These are phyloP conservation scores for Melanostoma mellinum DNA, from an alignment of 2,888 invertebrate species.

Conservation along the genomic window DNA sequence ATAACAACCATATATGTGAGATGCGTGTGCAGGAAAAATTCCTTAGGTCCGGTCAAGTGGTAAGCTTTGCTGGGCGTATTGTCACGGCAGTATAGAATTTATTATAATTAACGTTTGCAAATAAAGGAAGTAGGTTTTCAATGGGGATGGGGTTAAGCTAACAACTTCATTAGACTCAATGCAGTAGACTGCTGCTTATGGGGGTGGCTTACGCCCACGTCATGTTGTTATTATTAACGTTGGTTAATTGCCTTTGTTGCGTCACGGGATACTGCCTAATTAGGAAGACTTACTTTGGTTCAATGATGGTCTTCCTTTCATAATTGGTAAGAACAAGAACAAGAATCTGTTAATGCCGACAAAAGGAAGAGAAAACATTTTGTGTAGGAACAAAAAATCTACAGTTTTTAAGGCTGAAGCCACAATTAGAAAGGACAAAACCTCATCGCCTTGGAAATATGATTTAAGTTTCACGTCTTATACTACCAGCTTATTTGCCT, in stretches of 20 bases:
- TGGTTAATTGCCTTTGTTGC: conserved; percentile 23
- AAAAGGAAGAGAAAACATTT: too few species aligned
- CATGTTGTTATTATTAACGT: not conserved
- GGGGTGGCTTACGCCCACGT: not conserved
- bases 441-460: too few species aligned
- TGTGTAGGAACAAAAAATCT: too few species aligned
- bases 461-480: too few species aligned
- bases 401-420: too few species aligned
- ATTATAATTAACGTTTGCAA: conserved; percentile 69
- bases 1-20: not conserved
- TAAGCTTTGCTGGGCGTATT: conserved; percentile 57
- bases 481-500: too few species aligned
- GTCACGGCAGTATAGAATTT: conserved; percentile 65
- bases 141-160: conserved; percentile 11
- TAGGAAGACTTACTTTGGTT: not conserved
- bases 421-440: too few species aligned
- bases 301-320: too few species aligned
- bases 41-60: conserved; percentile 58
- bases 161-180: conserved; percentile 36
- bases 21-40: conserved; percentile 39
- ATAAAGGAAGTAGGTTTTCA: conserved; percentile 4
- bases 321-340: too few species aligned
- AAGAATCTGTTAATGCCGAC: too few species aligned
- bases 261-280: conserved; percentile 30
- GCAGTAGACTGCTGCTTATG: conserved; percentile 20